phyloP scores from a whole-genome alignment of 1,140 invertebrate genomes.

The Xylocopa sonorina region DNA sequence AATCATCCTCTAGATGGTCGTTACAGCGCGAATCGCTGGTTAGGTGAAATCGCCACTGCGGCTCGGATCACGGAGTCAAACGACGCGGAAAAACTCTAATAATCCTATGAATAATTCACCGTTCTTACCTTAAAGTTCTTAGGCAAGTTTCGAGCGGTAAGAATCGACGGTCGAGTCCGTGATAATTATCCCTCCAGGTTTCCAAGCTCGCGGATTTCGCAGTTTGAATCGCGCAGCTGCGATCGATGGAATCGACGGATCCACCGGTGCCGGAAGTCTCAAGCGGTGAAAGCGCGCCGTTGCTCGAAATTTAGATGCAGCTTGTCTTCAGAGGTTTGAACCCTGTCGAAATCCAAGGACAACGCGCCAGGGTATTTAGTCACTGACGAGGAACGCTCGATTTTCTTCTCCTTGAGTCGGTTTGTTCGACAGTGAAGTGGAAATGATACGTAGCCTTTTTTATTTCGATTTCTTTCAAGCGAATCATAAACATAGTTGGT shows the following conservation, averaged over 20 bases:
- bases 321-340: neutral
- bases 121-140: neutral
- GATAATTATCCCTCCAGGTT: slow-evolving; percentile 10
- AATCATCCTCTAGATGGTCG: neutral
- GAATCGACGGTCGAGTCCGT: neutral
- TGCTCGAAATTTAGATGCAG: slow-evolving; percentile 6
- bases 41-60: neutral
- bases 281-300: slow-evolving; percentile 8
- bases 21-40: neutral
- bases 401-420: neutral
- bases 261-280: slow-evolving; percentile 18
- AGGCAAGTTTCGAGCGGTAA: too few species aligned
- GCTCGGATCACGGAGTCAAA: slow-evolving; percentile 21
- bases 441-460: neutral
- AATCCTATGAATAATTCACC: slow-evolving; percentile 45
- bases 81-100: slow-evolving; percentile 39
- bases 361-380: neutral
- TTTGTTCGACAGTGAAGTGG: neutral
- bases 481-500: too few species aligned
- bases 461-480: neutral
- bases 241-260: slow-evolving; percentile 5
- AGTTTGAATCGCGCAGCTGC: neutral
- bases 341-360: slow-evolving; percentile 47
- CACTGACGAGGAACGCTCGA: neutral
- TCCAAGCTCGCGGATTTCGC: neutral